Percentiles rank a stretch among this genome's conserved stretches.
These are phyloP conservation scores for Holcopasites calliopsidis DNA, from an alignment of 1,140 invertebrate species.

Conservation along the genomic window DNA sequence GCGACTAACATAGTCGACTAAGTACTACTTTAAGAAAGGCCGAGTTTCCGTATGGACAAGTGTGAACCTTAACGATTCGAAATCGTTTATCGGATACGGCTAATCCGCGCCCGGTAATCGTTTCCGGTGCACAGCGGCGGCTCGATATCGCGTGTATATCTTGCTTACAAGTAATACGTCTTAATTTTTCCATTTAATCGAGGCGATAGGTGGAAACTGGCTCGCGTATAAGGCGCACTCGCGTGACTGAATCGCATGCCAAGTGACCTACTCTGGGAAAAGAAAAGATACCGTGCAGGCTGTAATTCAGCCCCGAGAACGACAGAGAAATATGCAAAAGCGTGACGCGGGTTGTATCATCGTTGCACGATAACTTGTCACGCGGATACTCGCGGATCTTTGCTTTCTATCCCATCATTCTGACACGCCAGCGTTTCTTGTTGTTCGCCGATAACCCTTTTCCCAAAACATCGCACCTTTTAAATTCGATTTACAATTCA, in stretches of 20 bases:
- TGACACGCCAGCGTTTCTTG: background rate
- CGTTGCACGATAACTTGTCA: background rate
- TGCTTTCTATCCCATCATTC: background rate
- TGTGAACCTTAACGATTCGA: no score
- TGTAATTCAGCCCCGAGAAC: conserved; percentile 22
- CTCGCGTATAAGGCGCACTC: background rate
- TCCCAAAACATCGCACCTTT: no score
- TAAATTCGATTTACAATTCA: no score
- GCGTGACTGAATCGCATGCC: conserved; percentile 42
- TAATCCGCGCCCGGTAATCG: background rate
- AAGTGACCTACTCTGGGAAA: conserved; percentile 37
- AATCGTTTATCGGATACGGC: no score
- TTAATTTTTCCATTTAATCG: conserved; percentile 34
- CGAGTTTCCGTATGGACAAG: no score
- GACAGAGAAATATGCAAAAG: conserved; percentile 38
- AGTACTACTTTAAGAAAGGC: no score
- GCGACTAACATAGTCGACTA: no score
- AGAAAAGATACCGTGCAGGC: conserved; percentile 25
- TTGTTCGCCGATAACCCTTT: background rate
- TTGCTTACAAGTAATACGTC: conserved; percentile 46
- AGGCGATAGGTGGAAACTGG: conserved; percentile 21
- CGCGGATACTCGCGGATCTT: background rate
- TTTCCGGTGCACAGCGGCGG: background rate
- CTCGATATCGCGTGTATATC: conserved; percentile 18
- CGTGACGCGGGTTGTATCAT: conserved; percentile 29